phyloP scores from a whole-genome alignment of 2,888 invertebrate genomes.

The Scaptomyza polygonia region DNA sequence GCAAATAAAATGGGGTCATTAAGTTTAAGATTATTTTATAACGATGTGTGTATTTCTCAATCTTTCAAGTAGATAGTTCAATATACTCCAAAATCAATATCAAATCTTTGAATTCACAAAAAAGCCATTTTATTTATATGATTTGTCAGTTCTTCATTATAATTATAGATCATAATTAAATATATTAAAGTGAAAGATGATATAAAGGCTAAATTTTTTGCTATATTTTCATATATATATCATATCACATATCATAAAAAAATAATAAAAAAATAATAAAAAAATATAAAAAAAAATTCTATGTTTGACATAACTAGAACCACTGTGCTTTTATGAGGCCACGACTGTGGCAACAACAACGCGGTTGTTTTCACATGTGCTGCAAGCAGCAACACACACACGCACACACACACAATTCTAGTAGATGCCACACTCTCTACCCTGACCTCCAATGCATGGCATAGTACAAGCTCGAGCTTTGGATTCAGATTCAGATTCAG shows the following conservation, averaged over 20 bases:
- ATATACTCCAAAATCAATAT: too few species aligned
- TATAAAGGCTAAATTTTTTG: too few species aligned
- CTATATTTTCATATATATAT: too few species aligned
- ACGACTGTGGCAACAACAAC: slow-evolving; percentile 38
- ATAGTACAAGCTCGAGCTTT: background rate
- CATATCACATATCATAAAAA: too few species aligned
- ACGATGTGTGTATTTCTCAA: too few species aligned
- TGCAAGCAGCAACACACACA: slow-evolving; percentile 27
- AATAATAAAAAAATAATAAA: background rate
- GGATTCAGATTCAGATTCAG: slow-evolving; percentile 14
- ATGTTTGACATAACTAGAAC: too few species aligned
- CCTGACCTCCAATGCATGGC: background rate
- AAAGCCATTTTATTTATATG: too few species aligned
- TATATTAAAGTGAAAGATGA: too few species aligned
- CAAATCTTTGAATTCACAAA: too few species aligned
- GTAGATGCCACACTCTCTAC: background rate
- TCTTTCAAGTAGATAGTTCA: too few species aligned
- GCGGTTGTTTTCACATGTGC: slow-evolving; percentile 54
- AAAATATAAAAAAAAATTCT: background rate
- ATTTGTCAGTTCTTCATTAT: too few species aligned
- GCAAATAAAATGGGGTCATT: background rate
- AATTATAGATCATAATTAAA: too few species aligned
- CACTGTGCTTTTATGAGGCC: slow-evolving; percentile 51
- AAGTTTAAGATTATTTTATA: background rate
- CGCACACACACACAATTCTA: slow-evolving; percentile 12